Evolutionary conservation across 2,888 invertebrate genomes (phyloP).

Genomic region (Ophioninae sp.): DNA sequence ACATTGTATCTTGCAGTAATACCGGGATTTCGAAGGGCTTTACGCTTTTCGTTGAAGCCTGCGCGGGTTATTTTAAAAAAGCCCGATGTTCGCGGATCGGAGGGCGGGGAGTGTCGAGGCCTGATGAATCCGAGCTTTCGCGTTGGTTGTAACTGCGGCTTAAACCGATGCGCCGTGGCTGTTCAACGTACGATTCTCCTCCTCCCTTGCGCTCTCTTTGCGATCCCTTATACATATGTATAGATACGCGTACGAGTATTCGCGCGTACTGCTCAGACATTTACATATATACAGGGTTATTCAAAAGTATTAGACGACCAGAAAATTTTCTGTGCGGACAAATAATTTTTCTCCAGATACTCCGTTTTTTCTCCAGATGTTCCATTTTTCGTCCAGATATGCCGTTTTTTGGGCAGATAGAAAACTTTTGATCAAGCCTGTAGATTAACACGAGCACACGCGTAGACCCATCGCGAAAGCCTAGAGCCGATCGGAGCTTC

Average conservation of each 20-base stretch:
- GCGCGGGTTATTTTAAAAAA: conserved; percentile 27
- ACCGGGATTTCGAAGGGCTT: conserved; percentile 42
- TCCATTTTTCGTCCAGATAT: too few relatives aligned
- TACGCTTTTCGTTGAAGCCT: conserved; percentile 26
- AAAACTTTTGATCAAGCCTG: too few relatives aligned
- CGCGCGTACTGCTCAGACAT: background rate
- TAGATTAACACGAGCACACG: too few relatives aligned
- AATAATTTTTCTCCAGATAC: too few relatives aligned
- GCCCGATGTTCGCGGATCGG: too few relatives aligned
- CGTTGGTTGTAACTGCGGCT: conserved; percentile 49
- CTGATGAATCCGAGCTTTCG: conserved; percentile 49
- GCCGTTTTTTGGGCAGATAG: too few relatives aligned
- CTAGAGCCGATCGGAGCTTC: conserved; percentile 25
- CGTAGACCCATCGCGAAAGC: background rate
- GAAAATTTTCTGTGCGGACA: too few relatives aligned
- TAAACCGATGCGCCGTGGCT: conserved; percentile 34
- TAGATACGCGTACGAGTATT: background rate
- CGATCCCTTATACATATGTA: conserved; percentile 13
- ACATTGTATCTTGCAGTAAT: conserved; percentile 35
- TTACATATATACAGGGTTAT: background rate
- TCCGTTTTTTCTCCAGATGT: too few relatives aligned
- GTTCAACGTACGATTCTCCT: conserved; percentile 45
- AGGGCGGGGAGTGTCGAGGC: conserved; percentile 19
- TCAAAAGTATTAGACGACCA: too few relatives aligned
- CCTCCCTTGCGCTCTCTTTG: conserved; percentile 21